A percentile compares a stretch with the other conserved stretches of the same genome.
Evolutionary conservation across 23 tunicate species (phyloP).

Genomic region (Corella eumyota): DNA sequence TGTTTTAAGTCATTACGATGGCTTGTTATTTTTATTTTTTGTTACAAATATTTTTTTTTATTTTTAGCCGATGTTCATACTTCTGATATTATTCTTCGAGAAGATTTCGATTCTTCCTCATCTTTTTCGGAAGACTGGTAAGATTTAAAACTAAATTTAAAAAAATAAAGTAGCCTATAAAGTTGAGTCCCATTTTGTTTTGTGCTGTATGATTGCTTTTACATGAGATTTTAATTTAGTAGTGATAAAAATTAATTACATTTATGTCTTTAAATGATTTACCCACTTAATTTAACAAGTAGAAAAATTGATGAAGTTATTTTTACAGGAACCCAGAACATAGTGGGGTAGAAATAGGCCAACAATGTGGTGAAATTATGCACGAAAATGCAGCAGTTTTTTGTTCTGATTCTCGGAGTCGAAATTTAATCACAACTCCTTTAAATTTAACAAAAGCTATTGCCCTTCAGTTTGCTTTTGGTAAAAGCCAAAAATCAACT

Average conservation of each 20-base stretch:
- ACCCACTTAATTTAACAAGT: neutral
- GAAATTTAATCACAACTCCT: constrained; percentile 27
- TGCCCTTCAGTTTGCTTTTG: constrained; percentile 34
- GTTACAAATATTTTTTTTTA: too few species aligned
- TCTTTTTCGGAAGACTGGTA: too few species aligned
- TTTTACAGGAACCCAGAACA: constrained; percentile 25
- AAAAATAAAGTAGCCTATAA: too few species aligned
- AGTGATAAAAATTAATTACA: neutral
- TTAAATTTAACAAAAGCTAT: constrained; percentile 31
- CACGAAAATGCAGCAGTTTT: constrained; percentile 58
- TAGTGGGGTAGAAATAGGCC: constrained; percentile 6
- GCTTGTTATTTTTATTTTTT: too few species aligned
- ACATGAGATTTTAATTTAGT: too few species aligned
- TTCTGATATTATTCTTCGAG: constrained; percentile 34
- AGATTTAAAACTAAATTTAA: too few species aligned
- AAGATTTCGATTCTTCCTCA: constrained; percentile 54
- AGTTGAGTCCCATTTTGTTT: too few species aligned
- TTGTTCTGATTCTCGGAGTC: constrained; percentile 14
- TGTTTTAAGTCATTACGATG: too few species aligned
- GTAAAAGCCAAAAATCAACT: constrained; percentile 8
- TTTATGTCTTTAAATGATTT: neutral
- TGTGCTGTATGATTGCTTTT: too few species aligned
- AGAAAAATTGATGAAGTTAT: neutral
- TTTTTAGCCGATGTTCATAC: constrained; percentile 17
- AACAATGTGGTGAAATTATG: constrained; percentile 21